Percentiles rank a stretch among this genome's conserved stretches.
Evolutionary conservation across 2,113 vertebrate genomes (phyloP).

Genomic region (Halcyon senegalensis): DNA sequence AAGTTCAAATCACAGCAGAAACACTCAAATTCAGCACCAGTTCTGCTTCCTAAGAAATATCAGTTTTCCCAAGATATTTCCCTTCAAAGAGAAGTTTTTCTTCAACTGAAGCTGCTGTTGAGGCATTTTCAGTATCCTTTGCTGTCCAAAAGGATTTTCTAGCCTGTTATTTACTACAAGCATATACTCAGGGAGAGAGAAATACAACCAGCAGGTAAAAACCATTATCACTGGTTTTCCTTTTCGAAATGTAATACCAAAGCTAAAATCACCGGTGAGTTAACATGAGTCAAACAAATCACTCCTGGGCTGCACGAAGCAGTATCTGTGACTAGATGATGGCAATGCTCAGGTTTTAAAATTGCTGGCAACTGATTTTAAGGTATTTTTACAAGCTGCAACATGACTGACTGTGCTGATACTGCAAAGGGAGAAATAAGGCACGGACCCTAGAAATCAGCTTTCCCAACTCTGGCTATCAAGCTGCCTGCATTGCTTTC

Average conservation of each 20-base stretch:
- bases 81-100: background rate
- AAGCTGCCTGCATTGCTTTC: accelerated
- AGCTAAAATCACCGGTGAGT: background rate
- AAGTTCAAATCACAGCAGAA: background rate
- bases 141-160: background rate
- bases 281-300: background rate
- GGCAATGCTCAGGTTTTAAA: background rate
- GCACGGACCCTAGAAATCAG: background rate
- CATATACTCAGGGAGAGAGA: background rate
- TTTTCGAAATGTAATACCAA: background rate
- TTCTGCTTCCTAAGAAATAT: background rate
- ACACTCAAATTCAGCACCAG: background rate
- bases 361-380: background rate
- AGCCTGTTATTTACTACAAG: background rate
- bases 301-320: background rate
- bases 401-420: background rate
- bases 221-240: background rate
- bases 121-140: background rate
- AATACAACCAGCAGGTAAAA: background rate
- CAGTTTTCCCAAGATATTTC: background rate
- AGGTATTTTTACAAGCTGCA: background rate
- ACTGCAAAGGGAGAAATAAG: background rate
- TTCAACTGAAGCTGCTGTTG: background rate
- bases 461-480: background rate
- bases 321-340: background rate